phyloP scores from a whole-genome alignment of 2,888 invertebrate species.

The Synanthedon andrenaeformis region DNA sequence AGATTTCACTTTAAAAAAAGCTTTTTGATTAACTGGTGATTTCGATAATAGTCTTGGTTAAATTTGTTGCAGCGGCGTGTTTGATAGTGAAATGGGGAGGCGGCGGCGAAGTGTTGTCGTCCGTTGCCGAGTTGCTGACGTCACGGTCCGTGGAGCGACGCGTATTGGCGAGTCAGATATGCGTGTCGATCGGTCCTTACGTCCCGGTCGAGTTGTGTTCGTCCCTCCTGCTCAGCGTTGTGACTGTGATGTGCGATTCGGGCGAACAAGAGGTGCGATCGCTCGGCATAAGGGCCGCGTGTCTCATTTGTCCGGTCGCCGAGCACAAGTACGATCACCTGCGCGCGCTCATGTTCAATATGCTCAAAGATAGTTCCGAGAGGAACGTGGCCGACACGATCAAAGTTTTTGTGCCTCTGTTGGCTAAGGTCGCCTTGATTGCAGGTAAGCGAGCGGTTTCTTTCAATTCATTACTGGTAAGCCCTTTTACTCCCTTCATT shows the following conservation, averaged over 20 bases:
- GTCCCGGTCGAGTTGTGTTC: slow-evolving; percentile 59
- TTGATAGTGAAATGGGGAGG: slow-evolving; percentile 63
- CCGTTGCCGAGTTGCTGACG: slow-evolving; percentile 50
- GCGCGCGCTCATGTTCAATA: slow-evolving; percentile 54
- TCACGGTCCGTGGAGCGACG: slow-evolving; percentile 47
- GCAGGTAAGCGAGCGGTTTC: slow-evolving; percentile 28
- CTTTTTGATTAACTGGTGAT: too few species aligned
- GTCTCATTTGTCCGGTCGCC: slow-evolving; percentile 51
- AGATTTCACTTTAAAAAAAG: too few species aligned
- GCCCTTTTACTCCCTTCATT: not conserved
- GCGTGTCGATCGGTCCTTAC: slow-evolving; percentile 55
- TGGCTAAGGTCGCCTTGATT: slow-evolving; percentile 53
- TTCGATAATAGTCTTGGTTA: not conserved
- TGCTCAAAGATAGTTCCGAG: slow-evolving; percentile 50
- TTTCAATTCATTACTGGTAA: too few species aligned
- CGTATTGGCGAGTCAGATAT: slow-evolving; percentile 52
- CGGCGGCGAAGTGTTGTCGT: slow-evolving; percentile 54
- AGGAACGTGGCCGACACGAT: slow-evolving; percentile 52
- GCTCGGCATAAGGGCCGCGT: slow-evolving; percentile 50
- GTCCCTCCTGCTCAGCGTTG: slow-evolving; percentile 55
- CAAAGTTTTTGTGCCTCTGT: slow-evolving; percentile 44
- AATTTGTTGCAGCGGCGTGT: slow-evolving; percentile 47
- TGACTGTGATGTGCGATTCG: slow-evolving; percentile 59
- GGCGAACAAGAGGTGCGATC: slow-evolving; percentile 49
- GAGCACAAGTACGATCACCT: slow-evolving; percentile 55